phyloP scores from a whole-genome alignment of 2,797 vertebrate genomes.

The Alouatta caraya region DNA sequence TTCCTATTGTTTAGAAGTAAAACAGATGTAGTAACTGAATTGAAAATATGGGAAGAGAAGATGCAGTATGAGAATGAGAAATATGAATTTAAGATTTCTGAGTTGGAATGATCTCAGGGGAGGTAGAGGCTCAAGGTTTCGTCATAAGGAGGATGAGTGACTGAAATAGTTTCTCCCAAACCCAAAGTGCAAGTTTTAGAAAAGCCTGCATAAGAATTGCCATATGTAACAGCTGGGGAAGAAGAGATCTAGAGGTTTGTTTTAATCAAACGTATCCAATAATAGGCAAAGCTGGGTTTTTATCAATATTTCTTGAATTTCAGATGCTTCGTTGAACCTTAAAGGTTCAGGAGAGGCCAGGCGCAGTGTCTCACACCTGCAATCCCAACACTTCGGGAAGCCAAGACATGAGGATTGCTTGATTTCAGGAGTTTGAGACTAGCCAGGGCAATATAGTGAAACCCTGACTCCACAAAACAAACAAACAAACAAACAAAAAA shows the following conservation, averaged over 20 bases:
- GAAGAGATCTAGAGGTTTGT: not conserved
- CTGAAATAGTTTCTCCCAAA: not conserved
- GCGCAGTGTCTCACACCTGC: not conserved
- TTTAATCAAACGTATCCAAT: not conserved
- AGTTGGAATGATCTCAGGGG: not conserved
- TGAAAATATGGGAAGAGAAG: not conserved
- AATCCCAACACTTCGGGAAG: not conserved
- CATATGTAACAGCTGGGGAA: not conserved
- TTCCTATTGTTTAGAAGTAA: not conserved
- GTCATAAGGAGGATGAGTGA: not conserved
- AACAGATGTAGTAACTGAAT: not conserved
- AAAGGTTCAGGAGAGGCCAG: not conserved
- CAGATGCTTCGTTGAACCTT: not conserved
- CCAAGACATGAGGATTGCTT: not conserved
- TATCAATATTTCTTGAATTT: not conserved
- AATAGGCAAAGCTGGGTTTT: not conserved
- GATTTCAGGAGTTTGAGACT: not conserved
- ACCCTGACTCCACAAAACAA: not conserved
- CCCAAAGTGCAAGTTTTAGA: not conserved
- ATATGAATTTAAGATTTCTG: not conserved
- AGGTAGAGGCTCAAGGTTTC: not conserved
- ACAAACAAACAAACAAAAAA: not conserved
- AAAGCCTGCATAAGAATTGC: not conserved
- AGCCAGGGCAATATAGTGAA: not conserved
- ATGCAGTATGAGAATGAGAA: not conserved